These are phyloP conservation scores for Lacanobia oleracea DNA, from an alignment of 2,888 invertebrate species.

Conservation along the genomic window DNA sequence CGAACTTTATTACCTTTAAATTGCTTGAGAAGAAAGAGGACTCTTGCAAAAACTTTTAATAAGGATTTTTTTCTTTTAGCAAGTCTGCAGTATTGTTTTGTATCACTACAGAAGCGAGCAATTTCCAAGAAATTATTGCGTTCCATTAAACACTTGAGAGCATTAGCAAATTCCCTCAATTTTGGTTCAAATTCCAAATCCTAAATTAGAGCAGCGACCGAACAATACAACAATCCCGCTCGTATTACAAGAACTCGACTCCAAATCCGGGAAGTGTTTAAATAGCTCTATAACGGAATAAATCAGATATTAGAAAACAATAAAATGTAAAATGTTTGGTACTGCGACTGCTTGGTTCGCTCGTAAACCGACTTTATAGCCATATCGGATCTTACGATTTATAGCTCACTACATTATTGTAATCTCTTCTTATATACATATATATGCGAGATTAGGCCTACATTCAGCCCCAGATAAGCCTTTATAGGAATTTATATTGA, in stretches of 20 bases:
- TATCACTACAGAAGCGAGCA: neutral
- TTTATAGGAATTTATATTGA: slow-evolving; percentile 61
- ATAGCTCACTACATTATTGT: slow-evolving; percentile 67
- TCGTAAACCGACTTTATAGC: slow-evolving; percentile 66
- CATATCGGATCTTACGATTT: slow-evolving; percentile 66
- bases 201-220: slow-evolving; percentile 8
- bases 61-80: neutral
- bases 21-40: slow-evolving; percentile 13
- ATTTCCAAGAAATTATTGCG: slow-evolving; percentile 1
- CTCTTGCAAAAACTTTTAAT: slow-evolving; percentile 1
- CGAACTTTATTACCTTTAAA: slow-evolving; percentile 53
- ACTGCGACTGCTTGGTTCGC: slow-evolving; percentile 43
- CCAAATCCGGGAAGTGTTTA: slow-evolving; percentile 42
- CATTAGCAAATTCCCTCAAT: slow-evolving; percentile 29
- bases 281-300: slow-evolving; percentile 41
- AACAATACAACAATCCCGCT: slow-evolving; percentile 34
- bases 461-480: slow-evolving; percentile 50
- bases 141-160: slow-evolving; percentile 20
- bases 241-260: slow-evolving; percentile 29
- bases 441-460: slow-evolving; percentile 45
- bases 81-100: neutral
- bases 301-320: slow-evolving; percentile 63
- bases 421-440: slow-evolving; percentile 57
- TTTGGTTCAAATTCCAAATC: slow-evolving; percentile 28
- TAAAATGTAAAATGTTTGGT: slow-evolving; percentile 59